A percentile compares a stretch with the other conserved stretches of the same genome.
These are phyloP conservation scores for Eulemur albifrons DNA, from an alignment of 2,797 vertebrate genomes.

Conservation along the genomic window DNA sequence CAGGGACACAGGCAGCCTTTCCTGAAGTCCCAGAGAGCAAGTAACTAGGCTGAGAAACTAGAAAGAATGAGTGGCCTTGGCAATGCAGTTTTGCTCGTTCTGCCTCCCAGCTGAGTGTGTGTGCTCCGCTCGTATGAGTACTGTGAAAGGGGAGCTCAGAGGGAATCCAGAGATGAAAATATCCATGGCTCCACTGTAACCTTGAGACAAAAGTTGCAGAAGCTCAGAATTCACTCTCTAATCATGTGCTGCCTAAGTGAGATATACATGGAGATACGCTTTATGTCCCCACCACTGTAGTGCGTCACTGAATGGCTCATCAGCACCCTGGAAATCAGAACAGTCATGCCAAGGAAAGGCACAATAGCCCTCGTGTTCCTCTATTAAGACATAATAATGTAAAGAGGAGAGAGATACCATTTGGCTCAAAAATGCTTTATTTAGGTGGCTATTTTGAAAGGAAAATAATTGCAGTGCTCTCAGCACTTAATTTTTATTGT, in stretches of 20 bases:
- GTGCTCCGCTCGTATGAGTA: neutral
- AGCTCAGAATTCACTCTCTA: slow-evolving; percentile 34
- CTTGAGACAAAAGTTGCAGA: neutral
- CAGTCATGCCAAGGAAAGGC: slow-evolving; percentile 22
- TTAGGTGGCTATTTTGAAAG: slow-evolving; percentile 35
- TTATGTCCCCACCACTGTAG: neutral
- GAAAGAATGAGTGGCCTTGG: neutral
- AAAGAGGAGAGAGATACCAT: neutral
- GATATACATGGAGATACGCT: neutral
- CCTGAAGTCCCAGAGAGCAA: neutral
- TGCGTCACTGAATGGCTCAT: neutral
- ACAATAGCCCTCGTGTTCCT: neutral
- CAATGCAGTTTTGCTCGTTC: neutral
- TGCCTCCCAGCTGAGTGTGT: neutral
- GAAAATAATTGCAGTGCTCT: slow-evolving; percentile 25
- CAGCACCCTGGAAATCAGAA: neutral
- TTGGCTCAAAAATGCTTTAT: neutral
- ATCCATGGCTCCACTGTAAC: neutral
- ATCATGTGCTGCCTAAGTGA: rapidly evolving
- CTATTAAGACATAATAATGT: neutral
- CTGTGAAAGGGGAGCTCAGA: neutral
- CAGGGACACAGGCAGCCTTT: neutral
- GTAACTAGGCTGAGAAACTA: neutral
- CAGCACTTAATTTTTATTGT: neutral
- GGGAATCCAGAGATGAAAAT: neutral